These are phyloP conservation scores for Hanleya hanleyi DNA, from an alignment of 2,888 invertebrate genomes.

Conservation along the genomic window DNA sequence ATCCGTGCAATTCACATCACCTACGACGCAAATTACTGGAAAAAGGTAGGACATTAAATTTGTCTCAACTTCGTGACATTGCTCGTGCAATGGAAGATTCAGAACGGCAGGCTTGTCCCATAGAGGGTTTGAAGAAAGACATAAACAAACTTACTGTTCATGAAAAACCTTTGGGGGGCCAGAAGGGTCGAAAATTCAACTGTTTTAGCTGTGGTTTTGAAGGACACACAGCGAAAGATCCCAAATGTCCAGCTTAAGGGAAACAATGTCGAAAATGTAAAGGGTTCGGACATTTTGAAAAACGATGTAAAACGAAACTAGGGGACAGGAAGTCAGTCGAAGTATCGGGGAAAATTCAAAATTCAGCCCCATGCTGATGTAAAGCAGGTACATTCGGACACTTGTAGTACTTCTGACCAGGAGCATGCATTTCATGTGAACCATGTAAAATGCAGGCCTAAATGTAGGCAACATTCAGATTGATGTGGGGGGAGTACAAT, in stretches of 20 bases:
- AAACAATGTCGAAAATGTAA: constrained; percentile 19
- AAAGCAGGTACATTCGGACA: background rate
- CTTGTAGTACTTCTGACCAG: no score
- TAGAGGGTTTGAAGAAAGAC: background rate
- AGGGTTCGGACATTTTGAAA: constrained; percentile 14
- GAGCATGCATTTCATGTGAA: background rate
- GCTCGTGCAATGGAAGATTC: no score
- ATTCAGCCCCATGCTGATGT: background rate
- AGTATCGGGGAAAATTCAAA: background rate
- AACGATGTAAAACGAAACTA: constrained; percentile 6
- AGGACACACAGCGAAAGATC: background rate
- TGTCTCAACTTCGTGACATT: no score
- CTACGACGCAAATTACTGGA: no score
- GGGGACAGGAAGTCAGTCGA: background rate
- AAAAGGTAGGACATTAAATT: no score
- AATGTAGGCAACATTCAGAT: background rate
- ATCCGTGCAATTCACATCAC: no score
- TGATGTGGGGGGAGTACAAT: constrained; percentile 6
- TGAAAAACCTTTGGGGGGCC: no score
- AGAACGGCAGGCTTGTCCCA: no score
- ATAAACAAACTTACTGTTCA: background rate
- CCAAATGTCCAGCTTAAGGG: constrained; percentile 12
- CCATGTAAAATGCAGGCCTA: background rate
- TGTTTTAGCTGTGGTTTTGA: background rate
- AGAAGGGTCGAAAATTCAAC: no score